Base-by-base conservation (phyloP, 2,888 invertebrate species). In the Coleophora flavipennella region DNA sequence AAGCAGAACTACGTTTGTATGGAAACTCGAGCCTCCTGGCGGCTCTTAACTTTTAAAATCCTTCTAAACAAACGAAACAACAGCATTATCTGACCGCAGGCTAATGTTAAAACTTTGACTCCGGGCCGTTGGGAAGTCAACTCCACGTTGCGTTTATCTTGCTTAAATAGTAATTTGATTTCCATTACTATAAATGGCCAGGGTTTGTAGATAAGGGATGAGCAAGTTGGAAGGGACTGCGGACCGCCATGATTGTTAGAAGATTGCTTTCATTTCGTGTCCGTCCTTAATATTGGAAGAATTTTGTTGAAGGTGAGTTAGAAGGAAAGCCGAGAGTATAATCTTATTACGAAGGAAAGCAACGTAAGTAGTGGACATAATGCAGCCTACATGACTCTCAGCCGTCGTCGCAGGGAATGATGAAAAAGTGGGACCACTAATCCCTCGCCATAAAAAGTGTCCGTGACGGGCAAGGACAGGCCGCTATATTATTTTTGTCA, bases 111-210 rank as follows among this genome's bases (percentile, higher is more conserved):
- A 20, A 20, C 20, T 20, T 20, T 20, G 50, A 44, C 42, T 52
- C 48, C 42, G 32, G 43, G 49, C 45, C 51, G 51, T 53, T 52
- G 44, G 44, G 53, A 47, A 45, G 54, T 48, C 43, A 47, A 53
- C 59, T 59, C 55, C 67, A 71, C 65, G 67, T 66, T 57, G 51
- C 60, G 67, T 69, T 70, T 71, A 72, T 70, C 66, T 73, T 59
- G 59, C 53, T 64, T 62, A 70, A 74, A 73, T 69, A 69, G 71
- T 73, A 70, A 75, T 75, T 75, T 67, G 68, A 71, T 71, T 75
- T 72, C 70, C 68, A 74, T 76, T 78, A 73, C 67, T 59, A 56
- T 64, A 65, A 69, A 74, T 61, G 66, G 62, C 57, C 53, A 63
- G 67, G 69, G 66, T 62, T 60, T 51, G 60, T 48, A 68, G 72